phyloP scores from a whole-genome alignment of 2,797 vertebrate genomes.

The Bufotes viridis region DNA sequence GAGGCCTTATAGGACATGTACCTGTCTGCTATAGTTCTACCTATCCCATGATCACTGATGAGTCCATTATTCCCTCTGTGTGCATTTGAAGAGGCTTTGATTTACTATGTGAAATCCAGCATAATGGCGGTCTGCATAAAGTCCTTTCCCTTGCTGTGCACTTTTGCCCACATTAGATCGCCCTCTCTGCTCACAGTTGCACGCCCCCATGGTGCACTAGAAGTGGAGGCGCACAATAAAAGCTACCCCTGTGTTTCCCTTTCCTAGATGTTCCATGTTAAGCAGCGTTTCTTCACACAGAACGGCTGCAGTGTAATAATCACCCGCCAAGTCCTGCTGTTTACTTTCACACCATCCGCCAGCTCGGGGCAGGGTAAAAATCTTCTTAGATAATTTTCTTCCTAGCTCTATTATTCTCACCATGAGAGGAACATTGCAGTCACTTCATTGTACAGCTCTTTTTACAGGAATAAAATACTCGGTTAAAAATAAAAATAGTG shows the following conservation, averaged over 20 bases:
- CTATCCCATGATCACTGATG: too few species aligned
- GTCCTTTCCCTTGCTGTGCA: too few species aligned
- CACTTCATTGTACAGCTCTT: slow-evolving; percentile 33
- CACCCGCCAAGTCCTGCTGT: background rate
- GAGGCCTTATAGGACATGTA: too few species aligned
- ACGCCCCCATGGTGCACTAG: too few species aligned
- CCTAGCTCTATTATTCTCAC: slow-evolving; percentile 37
- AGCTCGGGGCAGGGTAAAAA: background rate
- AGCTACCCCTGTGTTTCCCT: background rate
- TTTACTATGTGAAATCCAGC: too few species aligned
- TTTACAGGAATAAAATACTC: slow-evolving; percentile 36
- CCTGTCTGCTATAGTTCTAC: too few species aligned
- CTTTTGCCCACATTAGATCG: too few species aligned
- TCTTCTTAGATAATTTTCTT: slow-evolving; percentile 20
- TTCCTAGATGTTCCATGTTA: background rate
- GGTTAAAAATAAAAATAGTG: slow-evolving; percentile 36
- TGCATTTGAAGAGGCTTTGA: too few species aligned
- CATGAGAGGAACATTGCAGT: slow-evolving; percentile 26
- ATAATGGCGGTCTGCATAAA: too few species aligned
- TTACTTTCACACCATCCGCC: slow-evolving; percentile 23
- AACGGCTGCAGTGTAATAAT: background rate
- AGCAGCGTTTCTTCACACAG: background rate
- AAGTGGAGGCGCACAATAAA: background rate
- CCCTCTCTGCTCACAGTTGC: too few species aligned
- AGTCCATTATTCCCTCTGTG: too few species aligned